A percentile compares a stretch with the other conserved stretches of the same genome.
Conservation (phyloP, 2,113 vertebrate species). For the Vombatus ursinus region DNA sequence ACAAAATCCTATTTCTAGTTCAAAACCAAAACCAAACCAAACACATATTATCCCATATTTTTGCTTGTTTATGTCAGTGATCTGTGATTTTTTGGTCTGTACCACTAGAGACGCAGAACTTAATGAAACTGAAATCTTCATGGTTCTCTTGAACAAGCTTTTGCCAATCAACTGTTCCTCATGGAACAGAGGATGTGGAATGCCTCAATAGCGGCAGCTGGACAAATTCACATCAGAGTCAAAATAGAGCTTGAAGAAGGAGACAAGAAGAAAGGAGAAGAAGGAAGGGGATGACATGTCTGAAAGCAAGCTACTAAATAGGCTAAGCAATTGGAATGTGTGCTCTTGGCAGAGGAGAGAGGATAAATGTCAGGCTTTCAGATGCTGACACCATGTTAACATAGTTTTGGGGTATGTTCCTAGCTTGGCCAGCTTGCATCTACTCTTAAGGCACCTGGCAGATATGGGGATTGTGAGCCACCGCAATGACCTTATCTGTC, state of each 20-base stretch:
- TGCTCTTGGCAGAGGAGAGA: not conserved
- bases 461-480: not conserved
- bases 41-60: not conserved
- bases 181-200: not conserved
- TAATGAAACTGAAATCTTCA: not conserved
- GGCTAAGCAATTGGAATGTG: not conserved
- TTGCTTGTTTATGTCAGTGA: not conserved
- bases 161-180: not conserved
- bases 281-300: fast-evolving
- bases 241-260: not conserved
- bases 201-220: not conserved
- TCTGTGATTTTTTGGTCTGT: not conserved
- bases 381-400: not conserved
- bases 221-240: not conserved
- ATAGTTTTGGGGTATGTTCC: not conserved
- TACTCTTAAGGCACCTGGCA: not conserved
- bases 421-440: not conserved
- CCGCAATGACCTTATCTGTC: not conserved
- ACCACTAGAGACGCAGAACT: not conserved
- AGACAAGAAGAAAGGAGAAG: not conserved
- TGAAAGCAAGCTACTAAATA: not conserved
- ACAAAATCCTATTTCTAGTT: not conserved
- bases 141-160: not conserved
- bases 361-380: not conserved
- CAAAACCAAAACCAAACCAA: not conserved